Evolutionary conservation across 2,888 invertebrate species (phyloP).

Genomic region (Esperia sulphurella): DNA sequence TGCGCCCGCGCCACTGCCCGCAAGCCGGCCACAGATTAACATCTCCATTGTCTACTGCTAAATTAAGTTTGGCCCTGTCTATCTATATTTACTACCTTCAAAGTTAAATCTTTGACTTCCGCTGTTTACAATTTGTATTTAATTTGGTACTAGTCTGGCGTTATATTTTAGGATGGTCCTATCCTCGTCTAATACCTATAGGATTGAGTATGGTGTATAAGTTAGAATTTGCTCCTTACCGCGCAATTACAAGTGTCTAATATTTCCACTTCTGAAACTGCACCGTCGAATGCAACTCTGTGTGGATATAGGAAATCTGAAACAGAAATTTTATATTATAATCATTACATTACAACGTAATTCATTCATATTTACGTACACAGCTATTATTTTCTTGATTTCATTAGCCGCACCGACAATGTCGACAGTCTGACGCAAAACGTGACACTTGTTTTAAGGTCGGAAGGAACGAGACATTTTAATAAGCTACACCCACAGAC

Average conservation of each 20-base stretch:
- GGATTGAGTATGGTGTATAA: too few relatives aligned
- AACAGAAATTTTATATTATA: slow-evolving; percentile 53
- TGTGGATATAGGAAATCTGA: slow-evolving; percentile 90
- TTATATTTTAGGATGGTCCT: background rate
- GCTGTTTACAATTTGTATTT: too few relatives aligned
- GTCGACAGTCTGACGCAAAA: slow-evolving; percentile 30
- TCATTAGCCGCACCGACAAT: slow-evolving; percentile 5
- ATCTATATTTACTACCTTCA: slow-evolving; percentile 48
- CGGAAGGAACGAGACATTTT: slow-evolving; percentile 47
- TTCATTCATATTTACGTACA: too few relatives aligned
- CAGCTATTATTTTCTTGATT: too few relatives aligned
- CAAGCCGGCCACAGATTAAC: slow-evolving; percentile 47
- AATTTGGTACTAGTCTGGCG: too few relatives aligned
- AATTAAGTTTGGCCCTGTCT: slow-evolving; percentile 61
- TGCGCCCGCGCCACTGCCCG: slow-evolving; percentile 23
- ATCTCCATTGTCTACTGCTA: slow-evolving; percentile 72
- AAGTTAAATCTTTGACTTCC: too few relatives aligned
- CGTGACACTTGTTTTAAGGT: slow-evolving; percentile 35
- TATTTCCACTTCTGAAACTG: slow-evolving; percentile 88
- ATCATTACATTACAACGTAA: too few relatives aligned
- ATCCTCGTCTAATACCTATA: too few relatives aligned
- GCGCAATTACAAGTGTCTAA: slow-evolving; percentile 89
- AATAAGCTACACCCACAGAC: slow-evolving; percentile 2
- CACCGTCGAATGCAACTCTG: slow-evolving; percentile 87
- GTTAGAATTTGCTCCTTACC: slow-evolving; percentile 71